Percentiles rank a stretch among this genome's conserved stretches.
These are phyloP conservation scores for Camelus dromedarius DNA, from an alignment of 2,113 vertebrate species.

Conservation along the genomic window DNA sequence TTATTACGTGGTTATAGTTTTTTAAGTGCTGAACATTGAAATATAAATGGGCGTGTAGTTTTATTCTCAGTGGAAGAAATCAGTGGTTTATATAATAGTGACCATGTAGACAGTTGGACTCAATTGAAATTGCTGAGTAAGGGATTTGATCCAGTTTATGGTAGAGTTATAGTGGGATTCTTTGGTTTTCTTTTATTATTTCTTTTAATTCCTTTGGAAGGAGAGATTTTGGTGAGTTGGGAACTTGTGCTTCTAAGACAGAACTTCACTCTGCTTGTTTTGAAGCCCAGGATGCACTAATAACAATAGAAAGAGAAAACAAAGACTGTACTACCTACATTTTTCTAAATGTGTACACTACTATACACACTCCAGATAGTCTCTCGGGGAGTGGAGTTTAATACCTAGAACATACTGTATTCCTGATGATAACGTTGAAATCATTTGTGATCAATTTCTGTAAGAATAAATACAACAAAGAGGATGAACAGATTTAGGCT, in stretches of 20 bases:
- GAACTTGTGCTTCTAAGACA: background rate
- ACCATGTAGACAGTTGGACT: background rate
- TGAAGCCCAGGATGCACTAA: background rate
- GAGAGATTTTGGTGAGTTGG: background rate
- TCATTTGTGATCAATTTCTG: background rate
- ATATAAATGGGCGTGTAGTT: background rate
- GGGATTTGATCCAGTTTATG: background rate
- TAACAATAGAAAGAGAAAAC: background rate
- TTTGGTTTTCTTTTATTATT: background rate
- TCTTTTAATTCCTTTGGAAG: background rate
- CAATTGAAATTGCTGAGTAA: background rate
- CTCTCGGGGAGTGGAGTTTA: background rate
- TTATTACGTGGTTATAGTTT: background rate
- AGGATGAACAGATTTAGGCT: background rate
- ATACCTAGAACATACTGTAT: background rate
- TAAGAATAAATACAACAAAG: background rate
- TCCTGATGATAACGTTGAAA: background rate
- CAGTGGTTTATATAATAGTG: background rate
- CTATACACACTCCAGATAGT: background rate
- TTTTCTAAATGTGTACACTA: background rate
- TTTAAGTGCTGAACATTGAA: background rate
- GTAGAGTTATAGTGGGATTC: background rate
- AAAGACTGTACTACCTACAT: background rate
- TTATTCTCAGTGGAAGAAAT: background rate
- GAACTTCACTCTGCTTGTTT: background rate